Conservation (phyloP, 2,113 vertebrate genomes). For the Hydrolagus affinis region DNA sequence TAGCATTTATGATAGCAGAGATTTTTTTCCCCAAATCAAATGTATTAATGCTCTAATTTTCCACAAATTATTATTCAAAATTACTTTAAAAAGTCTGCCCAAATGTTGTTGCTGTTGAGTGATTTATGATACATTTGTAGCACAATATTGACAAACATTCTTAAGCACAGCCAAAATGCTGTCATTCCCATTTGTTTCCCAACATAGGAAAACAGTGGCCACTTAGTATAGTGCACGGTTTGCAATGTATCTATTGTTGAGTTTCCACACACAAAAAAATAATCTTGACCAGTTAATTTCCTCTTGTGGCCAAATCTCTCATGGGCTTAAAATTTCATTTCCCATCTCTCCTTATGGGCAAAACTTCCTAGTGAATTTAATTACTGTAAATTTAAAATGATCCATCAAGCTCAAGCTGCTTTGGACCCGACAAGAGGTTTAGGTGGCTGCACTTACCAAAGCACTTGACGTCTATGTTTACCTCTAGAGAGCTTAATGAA, state of each 20-base stretch:
- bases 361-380: constrained; percentile 3
- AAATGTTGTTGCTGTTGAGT: no score
- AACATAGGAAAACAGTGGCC: not conserved
- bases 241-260: not conserved
- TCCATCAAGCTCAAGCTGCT: constrained; percentile 8
- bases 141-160: not conserved
- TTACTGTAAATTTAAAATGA: not conserved
- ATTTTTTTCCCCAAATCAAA: no score
- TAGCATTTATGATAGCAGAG: no score
- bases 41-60: no score
- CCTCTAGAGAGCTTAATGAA: not conserved
- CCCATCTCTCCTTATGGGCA: not conserved
- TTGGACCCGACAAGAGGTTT: not conserved
- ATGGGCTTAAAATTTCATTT: constrained; percentile 26
- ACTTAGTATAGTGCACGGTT: not conserved
- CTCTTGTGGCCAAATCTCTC: constrained; percentile 2
- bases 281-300: constrained; percentile 4
- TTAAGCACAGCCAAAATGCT: not conserved
- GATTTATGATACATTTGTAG: no score
- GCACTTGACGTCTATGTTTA: constrained; percentile 18
- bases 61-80: no score
- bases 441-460: constrained; percentile 5
- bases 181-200: not conserved
- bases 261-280: not conserved
- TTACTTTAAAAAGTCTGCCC: no score